Evolutionary conservation across 2,797 vertebrate species (phyloP), one percentile per base, ranked within the genome.

Genomic region (Danio albolineatus): DNA sequence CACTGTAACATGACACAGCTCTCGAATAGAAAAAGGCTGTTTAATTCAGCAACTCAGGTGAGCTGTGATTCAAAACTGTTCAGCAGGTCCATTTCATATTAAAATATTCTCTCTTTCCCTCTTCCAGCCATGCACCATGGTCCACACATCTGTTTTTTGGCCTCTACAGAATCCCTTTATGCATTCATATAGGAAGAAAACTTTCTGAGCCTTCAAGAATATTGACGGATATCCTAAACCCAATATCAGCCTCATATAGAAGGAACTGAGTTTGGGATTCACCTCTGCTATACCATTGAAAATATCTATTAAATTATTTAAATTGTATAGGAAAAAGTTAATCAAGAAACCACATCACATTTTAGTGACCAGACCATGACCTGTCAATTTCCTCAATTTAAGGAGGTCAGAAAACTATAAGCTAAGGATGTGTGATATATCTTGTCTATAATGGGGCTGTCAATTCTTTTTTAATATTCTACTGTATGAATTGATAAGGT

Each of bases 81-180:
- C 12, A 19, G 67, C 1, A 13, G 82, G 49, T 44, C 44, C 16
- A 51, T 61, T 78, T 67, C 8, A 73, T 73, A 78, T 71, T 19
- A 19, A 82, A 73, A 73, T 16, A 78, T 46, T 69, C 46, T 49
- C 53, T 69, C 5, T 60, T 44, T 49, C 69, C 41, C 8, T 39
- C 46, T 51, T 57, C 41, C 10, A 53, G 7, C 17, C 0, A 0
- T 16, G 51, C 51, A 56, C 7, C 41, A 5, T 44, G 49, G 53
- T 76, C 54, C n/a, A 28, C 39, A 46, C n/a, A 44, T 73, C 60
- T 72, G 41, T 3, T 48, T 76, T 60, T 51, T 19, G 36, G 41
- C 17, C 57, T 10, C 19, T 19, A 61, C 16, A 60, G 44, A 71
- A 44, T 38, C 59, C 13, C 16, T 71, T 10, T 8, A 16, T 51